These are phyloP conservation scores for Amitus sp. DNA, from an alignment of 2,888 invertebrate genomes.

Conservation along the genomic window DNA sequence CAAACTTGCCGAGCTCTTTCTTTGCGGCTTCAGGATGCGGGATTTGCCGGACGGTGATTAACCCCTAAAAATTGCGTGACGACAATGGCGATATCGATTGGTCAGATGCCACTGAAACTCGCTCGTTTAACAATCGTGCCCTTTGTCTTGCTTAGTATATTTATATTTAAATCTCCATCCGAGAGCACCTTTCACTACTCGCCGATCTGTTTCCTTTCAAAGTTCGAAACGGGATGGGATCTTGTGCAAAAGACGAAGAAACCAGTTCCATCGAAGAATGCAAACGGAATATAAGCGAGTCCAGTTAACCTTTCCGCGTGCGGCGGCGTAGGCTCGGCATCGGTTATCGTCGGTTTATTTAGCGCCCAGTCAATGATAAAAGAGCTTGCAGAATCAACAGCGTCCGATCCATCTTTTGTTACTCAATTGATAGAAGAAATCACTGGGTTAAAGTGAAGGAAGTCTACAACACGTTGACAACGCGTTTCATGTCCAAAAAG, in stretches of 20 bases:
- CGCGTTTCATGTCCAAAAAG: too few species aligned
- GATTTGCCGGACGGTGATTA: slow-evolving; percentile 16
- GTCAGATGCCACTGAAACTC: slow-evolving; percentile 49
- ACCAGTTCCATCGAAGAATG: slow-evolving; percentile 56
- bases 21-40: slow-evolving; percentile 14
- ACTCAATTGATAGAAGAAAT: too few species aligned
- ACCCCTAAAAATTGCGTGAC: slow-evolving; percentile 32
- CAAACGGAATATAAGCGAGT: slow-evolving; percentile 58
- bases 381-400: too few species aligned
- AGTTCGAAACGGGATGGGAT: slow-evolving; percentile 13
- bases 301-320: slow-evolving; percentile 57
- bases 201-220: slow-evolving; percentile 22
- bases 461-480: too few species aligned
- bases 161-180: slow-evolving; percentile 22
- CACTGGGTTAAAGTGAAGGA: too few species aligned
- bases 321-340: slow-evolving; percentile 41
- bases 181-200: slow-evolving; percentile 20
- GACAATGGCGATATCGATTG: slow-evolving; percentile 57
- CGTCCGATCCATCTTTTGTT: too few species aligned
- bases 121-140: slow-evolving; percentile 12
- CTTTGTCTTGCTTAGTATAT: slow-evolving; percentile 19
- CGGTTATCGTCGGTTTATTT: slow-evolving; percentile 10
- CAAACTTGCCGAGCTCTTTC: too few species aligned
- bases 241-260: slow-evolving; percentile 45
- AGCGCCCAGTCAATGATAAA: slow-evolving; percentile 5